Base-by-base conservation (phyloP, 37 sponge, comb jelly and placozoan species). In the Beroe ovata region DNA sequence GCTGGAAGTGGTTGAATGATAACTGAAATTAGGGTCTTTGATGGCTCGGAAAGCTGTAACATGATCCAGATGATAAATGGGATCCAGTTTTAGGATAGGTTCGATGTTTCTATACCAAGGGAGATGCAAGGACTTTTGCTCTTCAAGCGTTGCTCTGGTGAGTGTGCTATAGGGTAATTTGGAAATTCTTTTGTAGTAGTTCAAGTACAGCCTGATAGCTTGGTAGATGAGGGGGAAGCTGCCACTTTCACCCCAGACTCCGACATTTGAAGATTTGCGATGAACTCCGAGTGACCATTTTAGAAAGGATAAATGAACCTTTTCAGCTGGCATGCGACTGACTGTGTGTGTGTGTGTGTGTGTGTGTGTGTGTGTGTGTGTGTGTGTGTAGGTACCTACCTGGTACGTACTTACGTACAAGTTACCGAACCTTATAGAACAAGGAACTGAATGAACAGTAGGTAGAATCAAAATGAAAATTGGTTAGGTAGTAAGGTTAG, bases 271-370 rank as follows among this genome's bases (percentile, higher is more conserved):
- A 23, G 63, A 14, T 23, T 25, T 62, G 8, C 63, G 8, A 23
- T 62, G 63, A 25, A 62, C 63, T 4, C 63, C 63, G 3, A 62
- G 20, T 62, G 63, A 14, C 63, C 63, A 62, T 62, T 62, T 62
- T 14, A 62, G 63, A 23, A 62, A 62, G 20, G 63, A 62, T 14
- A 62, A 23, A 23, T 62, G 63, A 23, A 21, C 63, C 20, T 62
- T 62, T 62, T 62, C 63, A 28, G 23, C 3, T 6, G 20, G 8
- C 4, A 23, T 28, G 63, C 63, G 28, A 62, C 63, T 25, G 3
- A 62, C 20, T 62, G n/a, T n/a, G n/a, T n/a, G n/a, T n/a, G n/a
- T n/a, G n/a, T n/a, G n/a, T n/a, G n/a, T n/a, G n/a, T n/a, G n/a
- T n/a, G n/a, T n/a, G n/a, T n/a, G n/a, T n/a, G n/a, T n/a, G n/a